Evolutionary conservation across 2,888 invertebrate genomes (phyloP), one percentile per base, ranked within the genome.

Genomic region (Ennomos fuscantarius): DNA sequence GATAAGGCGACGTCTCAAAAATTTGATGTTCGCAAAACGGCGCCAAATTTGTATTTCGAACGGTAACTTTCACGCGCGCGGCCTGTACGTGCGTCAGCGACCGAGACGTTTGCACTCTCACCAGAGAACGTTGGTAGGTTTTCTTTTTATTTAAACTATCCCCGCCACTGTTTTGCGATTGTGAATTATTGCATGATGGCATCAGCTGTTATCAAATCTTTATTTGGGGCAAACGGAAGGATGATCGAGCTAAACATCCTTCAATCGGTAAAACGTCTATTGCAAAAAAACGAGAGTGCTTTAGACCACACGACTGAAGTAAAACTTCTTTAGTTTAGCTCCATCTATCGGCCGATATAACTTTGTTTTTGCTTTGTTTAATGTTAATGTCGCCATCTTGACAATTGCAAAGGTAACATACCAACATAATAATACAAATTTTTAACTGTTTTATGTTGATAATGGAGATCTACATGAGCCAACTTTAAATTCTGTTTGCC

Each of bases 81-180:
- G 42, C 44, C 40, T n/a, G 60, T 73, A 78, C 82, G 82, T 81
- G 79, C 82, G 79, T 72, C 75, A 57, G 56, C 69, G 70, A 49
- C 74, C 66, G 69, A 72, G 76, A 69, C 79, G 77, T 72, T 76
- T 80, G 87, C 84, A 89, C 91, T 91, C 90, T 91, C 89, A 86
- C 90, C 86, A 72, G 76, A 69, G 73, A 74, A 66, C 71, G 74
- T 66, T 60, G 70, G 62, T 62, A 69, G 68, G 81, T 82, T 89
- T 87, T 86, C 87, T 87, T 90, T 88, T 86, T 91, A 89, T 89
- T 86, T 82, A 83, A 86, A 82, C 72, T 74, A 84, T 86, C 89
- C 90, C 90, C 87, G 76, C 89, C 51, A 78, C 76, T 35, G 35
- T 42, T 70, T 72, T 56, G 67, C 67, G 79, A 78, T 83, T 79